Conservation (phyloP, 2,888 invertebrate genomes). For the Monopis laevigella region DNA sequence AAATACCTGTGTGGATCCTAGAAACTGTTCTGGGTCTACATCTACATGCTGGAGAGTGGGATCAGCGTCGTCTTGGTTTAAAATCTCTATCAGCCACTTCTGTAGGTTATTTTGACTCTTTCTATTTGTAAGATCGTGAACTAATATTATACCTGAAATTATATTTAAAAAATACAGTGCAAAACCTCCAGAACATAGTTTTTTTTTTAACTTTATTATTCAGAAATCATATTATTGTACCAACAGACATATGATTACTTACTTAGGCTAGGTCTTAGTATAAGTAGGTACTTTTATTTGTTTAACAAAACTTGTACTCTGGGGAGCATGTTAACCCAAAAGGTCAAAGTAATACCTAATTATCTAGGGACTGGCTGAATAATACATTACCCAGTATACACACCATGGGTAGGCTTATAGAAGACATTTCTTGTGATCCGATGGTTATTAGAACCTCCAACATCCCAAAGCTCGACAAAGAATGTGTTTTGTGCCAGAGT, state of each 20-base stretch:
- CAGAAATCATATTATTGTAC: too few species aligned
- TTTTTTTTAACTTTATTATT: too few species aligned
- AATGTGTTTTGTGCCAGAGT: conserved; percentile 90
- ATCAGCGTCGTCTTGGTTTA: conserved; percentile 74
- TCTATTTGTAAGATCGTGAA: conserved; percentile 95
- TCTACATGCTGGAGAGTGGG: conserved; percentile 67
- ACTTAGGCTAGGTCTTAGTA: too few species aligned
- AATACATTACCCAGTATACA: too few species aligned
- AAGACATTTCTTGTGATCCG: conserved; percentile 93
- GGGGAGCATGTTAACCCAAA: too few species aligned
- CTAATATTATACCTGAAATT: conserved; percentile 86
- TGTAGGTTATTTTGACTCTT: conserved; percentile 94
- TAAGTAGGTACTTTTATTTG: too few species aligned
- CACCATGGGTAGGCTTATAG: conserved; percentile 92
- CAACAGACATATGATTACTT: too few species aligned
- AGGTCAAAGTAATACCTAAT: too few species aligned
- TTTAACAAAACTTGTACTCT: too few species aligned
- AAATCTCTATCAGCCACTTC: conserved; percentile 92
- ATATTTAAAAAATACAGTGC: too few species aligned
- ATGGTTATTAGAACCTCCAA: conserved; percentile 95
- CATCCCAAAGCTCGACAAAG: conserved; percentile 96
- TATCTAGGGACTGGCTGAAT: too few species aligned
- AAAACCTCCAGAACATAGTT: too few species aligned
- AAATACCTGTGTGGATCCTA: conserved; percentile 77
- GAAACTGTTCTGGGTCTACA: conserved; percentile 86